Evolutionary conservation across 2,113 vertebrate genomes (phyloP).

Genomic region (Indicator maculatus): DNA sequence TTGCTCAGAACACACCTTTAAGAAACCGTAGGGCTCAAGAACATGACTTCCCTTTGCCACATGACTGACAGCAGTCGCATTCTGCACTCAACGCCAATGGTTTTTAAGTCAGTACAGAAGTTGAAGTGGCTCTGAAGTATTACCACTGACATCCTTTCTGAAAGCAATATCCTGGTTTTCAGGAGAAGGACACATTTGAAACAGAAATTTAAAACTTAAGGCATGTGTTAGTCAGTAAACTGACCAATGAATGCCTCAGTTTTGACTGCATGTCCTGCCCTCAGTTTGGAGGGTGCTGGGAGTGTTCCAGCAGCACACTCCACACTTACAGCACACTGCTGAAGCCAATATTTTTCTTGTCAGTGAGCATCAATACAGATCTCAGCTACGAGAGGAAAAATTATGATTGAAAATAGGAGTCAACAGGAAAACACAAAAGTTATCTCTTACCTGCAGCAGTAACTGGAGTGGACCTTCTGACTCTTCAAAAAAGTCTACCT

Average conservation of each 20-base stretch:
- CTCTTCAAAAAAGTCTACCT: not conserved
- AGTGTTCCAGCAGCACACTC: not conserved
- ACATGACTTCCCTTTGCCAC: not conserved
- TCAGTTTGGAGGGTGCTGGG: not conserved
- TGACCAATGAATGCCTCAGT: not conserved
- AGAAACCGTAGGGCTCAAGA: not conserved
- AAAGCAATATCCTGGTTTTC: not conserved
- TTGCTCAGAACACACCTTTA: not conserved
- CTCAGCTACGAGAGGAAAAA: not conserved
- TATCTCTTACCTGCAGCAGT: not conserved
- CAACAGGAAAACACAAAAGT: not conserved
- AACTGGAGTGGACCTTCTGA: not conserved
- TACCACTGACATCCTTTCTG: not conserved
- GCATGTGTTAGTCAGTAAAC: not conserved
- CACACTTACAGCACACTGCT: not conserved
- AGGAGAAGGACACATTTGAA: not conserved
- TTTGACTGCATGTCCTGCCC: not conserved
- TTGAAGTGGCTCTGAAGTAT: not conserved
- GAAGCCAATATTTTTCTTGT: not conserved
- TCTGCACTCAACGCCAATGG: not conserved
- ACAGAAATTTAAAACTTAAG: not conserved
- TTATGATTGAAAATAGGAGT: fast-evolving
- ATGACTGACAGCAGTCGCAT: not conserved
- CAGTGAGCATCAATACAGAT: not conserved
- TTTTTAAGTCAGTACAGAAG: not conserved